Percentiles rank a stretch among this genome's conserved stretches.
phyloP scores from a whole-genome alignment of 2,113 vertebrate species.

The Procavia capensis region DNA sequence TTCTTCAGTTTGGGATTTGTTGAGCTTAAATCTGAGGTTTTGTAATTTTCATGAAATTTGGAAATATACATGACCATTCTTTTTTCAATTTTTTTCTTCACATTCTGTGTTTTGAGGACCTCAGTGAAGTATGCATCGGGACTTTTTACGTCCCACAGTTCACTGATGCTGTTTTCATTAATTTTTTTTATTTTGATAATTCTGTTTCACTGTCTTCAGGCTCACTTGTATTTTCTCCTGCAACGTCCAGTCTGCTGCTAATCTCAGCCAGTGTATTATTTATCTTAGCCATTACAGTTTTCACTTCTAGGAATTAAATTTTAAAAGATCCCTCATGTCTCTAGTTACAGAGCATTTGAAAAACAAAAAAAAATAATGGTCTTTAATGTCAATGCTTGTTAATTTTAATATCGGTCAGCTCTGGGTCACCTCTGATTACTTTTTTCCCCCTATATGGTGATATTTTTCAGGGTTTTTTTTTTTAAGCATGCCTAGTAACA shows the following conservation, averaged over 20 bases:
- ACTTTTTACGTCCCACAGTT: neutral
- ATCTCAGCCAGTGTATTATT: neutral
- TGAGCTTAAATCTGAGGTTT: neutral
- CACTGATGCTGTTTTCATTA: neutral
- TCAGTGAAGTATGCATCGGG: neutral
- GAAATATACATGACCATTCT: neutral
- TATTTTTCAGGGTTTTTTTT: neutral
- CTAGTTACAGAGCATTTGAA: neutral
- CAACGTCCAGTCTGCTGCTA: neutral
- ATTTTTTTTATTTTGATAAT: neutral
- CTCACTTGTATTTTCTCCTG: constrained; percentile 12
- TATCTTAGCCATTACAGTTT: neutral
- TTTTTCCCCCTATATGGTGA: neutral
- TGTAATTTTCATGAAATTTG: neutral
- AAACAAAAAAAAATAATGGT: neutral
- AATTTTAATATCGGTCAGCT: neutral
- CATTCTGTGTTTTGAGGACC: neutral
- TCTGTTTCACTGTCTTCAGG: neutral
- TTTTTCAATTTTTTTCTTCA: neutral
- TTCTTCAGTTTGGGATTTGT: neutral
- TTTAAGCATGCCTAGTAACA: neutral
- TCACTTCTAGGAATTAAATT: neutral
- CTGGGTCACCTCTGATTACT: neutral
- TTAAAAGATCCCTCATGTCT: neutral
- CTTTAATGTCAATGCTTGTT: neutral